Evolutionary conservation across 2,888 invertebrate species (phyloP).

Genomic region (Cephus pygmeus): DNA sequence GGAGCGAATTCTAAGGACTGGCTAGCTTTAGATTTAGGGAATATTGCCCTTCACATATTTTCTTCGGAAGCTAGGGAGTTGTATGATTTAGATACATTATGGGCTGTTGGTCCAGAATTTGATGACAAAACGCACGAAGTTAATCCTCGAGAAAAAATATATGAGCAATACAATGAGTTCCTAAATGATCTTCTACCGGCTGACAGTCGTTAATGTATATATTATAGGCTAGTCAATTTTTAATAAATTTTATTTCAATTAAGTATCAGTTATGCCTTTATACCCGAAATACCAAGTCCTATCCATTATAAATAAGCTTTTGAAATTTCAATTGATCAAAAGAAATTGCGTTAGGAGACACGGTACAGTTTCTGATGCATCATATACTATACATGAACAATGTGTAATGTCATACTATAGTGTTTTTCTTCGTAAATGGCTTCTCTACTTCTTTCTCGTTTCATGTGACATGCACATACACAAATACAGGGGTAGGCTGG

Average conservation of each 20-base stretch:
- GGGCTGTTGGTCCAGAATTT: constrained; percentile 87
- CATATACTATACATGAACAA: too few species aligned
- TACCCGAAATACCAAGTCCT: neutral
- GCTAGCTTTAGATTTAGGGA: constrained; percentile 94
- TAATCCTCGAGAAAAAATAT: constrained; percentile 73
- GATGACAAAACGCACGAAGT: constrained; percentile 76
- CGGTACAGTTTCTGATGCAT: too few species aligned
- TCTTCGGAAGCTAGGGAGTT: constrained; percentile 74
- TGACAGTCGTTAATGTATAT: constrained; percentile 35
- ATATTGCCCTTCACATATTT: constrained; percentile 92
- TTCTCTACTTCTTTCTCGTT: neutral
- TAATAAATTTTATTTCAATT: neutral
- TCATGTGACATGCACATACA: neutral
- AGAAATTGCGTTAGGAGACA: too few species aligned
- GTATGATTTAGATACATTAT: constrained; percentile 92
- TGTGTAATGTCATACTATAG: neutral
- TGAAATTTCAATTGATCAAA: too few species aligned
- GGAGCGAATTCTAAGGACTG: constrained; percentile 82
- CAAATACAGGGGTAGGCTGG: too few species aligned
- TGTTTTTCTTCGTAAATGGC: neutral
- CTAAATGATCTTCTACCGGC: constrained; percentile 75
- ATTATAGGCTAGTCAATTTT: neutral
- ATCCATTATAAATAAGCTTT: too few species aligned
- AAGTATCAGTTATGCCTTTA: neutral
- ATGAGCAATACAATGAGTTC: constrained; percentile 76